A percentile compares a stretch with the other conserved stretches of the same genome.
Conservation (phyloP, 2,888 invertebrate genomes). For the Cryptophagus acutangulus region DNA sequence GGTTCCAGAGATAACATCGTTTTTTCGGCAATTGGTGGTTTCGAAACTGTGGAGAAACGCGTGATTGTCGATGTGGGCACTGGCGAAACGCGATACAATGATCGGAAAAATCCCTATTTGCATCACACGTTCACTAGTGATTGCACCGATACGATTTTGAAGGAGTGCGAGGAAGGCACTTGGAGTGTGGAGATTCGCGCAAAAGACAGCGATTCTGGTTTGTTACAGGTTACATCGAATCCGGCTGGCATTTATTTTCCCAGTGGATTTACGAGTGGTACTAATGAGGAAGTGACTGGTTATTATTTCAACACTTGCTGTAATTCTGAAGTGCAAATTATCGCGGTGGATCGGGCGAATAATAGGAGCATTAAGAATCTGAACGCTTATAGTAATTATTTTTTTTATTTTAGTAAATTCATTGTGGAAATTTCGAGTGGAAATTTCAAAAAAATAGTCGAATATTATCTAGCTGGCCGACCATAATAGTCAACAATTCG, state of each 20-base stretch:
- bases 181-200: slow-evolving; percentile 69
- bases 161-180: slow-evolving; percentile 58
- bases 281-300: slow-evolving; percentile 60
- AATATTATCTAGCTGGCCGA: slow-evolving; percentile 5
- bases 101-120: slow-evolving; percentile 34
- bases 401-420: slow-evolving; percentile 2
- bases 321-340: slow-evolving; percentile 60
- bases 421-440: not conserved
- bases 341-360: slow-evolving; percentile 63
- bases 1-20: slow-evolving; percentile 60
- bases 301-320: slow-evolving; percentile 71
- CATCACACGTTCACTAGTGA: slow-evolving; percentile 47
- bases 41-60: slow-evolving; percentile 44
- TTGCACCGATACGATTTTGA: slow-evolving; percentile 41
- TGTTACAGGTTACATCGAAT: slow-evolving; percentile 55
- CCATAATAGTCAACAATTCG: not conserved
- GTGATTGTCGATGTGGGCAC: slow-evolving; percentile 46
- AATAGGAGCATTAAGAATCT: slow-evolving; percentile 60
- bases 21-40: slow-evolving; percentile 52
- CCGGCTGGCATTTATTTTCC: slow-evolving; percentile 60
- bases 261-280: slow-evolving; percentile 62
- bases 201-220: slow-evolving; percentile 61
- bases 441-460: not conserved
- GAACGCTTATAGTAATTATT: slow-evolving; percentile 52
- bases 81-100: slow-evolving; percentile 21